These are phyloP conservation scores for Lottia scabra DNA, from an alignment of 2,888 invertebrate genomes.

Conservation along the genomic window DNA sequence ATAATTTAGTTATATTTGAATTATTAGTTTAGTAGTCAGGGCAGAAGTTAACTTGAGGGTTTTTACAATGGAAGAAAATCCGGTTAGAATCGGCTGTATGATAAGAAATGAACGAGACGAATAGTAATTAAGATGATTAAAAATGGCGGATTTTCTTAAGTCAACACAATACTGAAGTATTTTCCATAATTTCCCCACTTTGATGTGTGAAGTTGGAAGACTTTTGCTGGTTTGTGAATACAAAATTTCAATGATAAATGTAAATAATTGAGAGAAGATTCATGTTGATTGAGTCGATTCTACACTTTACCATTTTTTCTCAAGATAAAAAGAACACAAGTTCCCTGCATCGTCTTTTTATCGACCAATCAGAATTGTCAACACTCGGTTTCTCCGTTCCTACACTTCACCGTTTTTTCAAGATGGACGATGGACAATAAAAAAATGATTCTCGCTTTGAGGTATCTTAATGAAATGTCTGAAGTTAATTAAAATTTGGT, in stretches of 20 bases:
- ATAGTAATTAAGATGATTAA: background rate
- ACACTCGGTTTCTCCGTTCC: background rate
- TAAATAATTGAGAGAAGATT: background rate
- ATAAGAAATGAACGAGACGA: conserved; percentile 1
- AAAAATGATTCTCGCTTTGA: too few species aligned
- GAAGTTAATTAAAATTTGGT: too few species aligned
- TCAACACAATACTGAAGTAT: background rate
- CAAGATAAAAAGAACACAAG: conserved; percentile 4
- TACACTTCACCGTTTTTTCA: too few species aligned
- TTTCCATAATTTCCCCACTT: background rate
- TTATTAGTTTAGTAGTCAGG: background rate
- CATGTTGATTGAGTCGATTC: background rate
- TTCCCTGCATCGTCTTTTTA: background rate
- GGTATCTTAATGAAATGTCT: too few species aligned
- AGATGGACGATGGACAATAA: too few species aligned
- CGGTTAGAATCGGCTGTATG: background rate
- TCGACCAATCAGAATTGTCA: conserved; percentile 4
- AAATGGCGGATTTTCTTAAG: background rate
- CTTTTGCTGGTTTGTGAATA: background rate
- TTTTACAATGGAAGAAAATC: background rate
- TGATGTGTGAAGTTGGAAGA: background rate
- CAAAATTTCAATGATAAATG: background rate
- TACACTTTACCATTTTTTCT: background rate
- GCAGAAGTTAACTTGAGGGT: background rate
- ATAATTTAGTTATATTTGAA: background rate